A percentile compares a stretch with the other conserved stretches of the same genome.
Conservation (phyloP, 2,797 vertebrate species). For the Parauchenoglanis punctatus region DNA sequence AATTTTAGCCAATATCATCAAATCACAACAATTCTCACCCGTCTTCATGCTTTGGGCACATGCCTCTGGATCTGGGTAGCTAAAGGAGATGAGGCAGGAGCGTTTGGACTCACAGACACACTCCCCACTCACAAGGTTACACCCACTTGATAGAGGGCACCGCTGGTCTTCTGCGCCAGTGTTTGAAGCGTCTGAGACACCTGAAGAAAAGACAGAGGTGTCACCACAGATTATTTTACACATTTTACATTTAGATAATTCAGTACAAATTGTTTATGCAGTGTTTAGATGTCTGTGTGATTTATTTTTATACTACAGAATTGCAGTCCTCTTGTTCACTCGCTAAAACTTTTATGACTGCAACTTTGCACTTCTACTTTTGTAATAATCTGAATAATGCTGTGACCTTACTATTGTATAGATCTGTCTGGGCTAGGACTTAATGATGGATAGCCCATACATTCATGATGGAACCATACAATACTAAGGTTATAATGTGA, state of each 20-base stretch:
- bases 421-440: background rate
- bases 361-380: background rate
- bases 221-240: background rate
- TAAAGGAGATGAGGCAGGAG: constrained; percentile 74
- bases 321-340: background rate
- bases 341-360: background rate
- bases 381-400: background rate
- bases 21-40: constrained; percentile 65
- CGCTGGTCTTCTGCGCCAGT: constrained; percentile 73
- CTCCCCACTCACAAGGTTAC: constrained; percentile 69
- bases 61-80: constrained; percentile 71
- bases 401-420: background rate
- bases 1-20: background rate
- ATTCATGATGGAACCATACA: background rate
- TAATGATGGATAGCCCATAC: background rate
- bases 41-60: constrained; percentile 70
- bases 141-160: constrained; percentile 77
- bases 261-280: background rate
- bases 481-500: background rate
- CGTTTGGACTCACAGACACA: constrained; percentile 75
- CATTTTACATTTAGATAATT: background rate
- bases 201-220: constrained; percentile 59
- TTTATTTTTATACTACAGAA: constrained; percentile 62
- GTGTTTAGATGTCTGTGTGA: constrained; percentile 62
- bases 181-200: constrained; percentile 66